Base-by-base conservation (phyloP, 2,113 vertebrate species). In the Callipepla squamata region DNA sequence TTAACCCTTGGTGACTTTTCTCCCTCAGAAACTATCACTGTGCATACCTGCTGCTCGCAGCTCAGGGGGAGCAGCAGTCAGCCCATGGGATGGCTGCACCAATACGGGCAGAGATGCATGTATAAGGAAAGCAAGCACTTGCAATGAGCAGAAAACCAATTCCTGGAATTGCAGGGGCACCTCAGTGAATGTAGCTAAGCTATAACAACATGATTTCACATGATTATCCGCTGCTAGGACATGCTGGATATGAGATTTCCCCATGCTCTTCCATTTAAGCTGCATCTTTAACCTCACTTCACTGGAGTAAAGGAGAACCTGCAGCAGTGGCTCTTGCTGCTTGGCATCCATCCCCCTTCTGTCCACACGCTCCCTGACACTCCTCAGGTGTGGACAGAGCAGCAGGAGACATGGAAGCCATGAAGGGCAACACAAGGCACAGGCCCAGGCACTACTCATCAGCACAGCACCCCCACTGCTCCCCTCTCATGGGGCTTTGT, bases 1-100 rank as follows among this genome's bases (percentile, higher is more conserved):
- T 59, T 81, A 74, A 84, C 93, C 89, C 80, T 95, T 48, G 85
- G 65, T 13, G 38, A 94, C 95, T 95, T 84, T 79, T 81, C 40
- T 96, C 70, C 65, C 38, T 48, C 62, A 67, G 80, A 95, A 95
- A 90, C 74, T 93, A 84, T 86, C 94, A 86, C 80, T 73, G 66
- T 36, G 87, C 28, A 51, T 40, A 45, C 47, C 3, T 59, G 42
- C 68, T 76, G 61, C 26, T 8, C n/a, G 20, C 28, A 94, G 90
- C 84, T 68, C 47, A 9, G 51, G 88, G 77, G 92, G 75, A 95
- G 94, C 40, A 7, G 77, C 75, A 85, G 59, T 40, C 12, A 0
- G 36, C 34, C 89, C 59, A 65, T 2, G 5, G 86, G 90, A 81
- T 57, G 53, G 92, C 78, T 36, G 55, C 3, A 2, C 42, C 53